Percentiles rank a stretch among this genome's conserved stretches.
phyloP scores from a whole-genome alignment of 37 sponge, comb jelly and placozoan genomes.

The Crambe crambe region DNA sequence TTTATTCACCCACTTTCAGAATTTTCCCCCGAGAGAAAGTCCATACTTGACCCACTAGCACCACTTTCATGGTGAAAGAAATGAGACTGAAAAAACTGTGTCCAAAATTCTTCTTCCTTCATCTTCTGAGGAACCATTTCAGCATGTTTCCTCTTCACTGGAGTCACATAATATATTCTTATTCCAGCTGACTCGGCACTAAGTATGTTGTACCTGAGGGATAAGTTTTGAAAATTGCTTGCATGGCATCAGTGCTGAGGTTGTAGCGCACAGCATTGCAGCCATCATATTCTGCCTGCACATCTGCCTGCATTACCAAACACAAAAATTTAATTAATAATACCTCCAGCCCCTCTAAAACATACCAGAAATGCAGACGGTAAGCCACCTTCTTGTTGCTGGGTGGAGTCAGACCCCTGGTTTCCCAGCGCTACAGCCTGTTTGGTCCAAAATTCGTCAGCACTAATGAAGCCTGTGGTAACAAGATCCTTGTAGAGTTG shows the following conservation, averaged over 20 bases:
- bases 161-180: not conserved
- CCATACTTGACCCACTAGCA: not conserved
- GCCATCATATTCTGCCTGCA: constrained; percentile 69
- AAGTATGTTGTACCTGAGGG: constrained; percentile 73
- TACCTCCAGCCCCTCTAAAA: not conserved
- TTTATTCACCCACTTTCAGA: not conserved
- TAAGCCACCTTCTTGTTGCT: constrained; percentile 55
- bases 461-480: constrained; percentile 60
- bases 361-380: constrained; percentile 86
- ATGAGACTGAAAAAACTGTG: constrained; percentile 83
- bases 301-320: constrained; percentile 64
- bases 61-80: constrained; percentile 69
- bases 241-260: constrained; percentile 71
- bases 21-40: not conserved
- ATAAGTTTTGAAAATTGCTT: constrained; percentile 86
- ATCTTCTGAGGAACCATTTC: constrained; percentile 77
- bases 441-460: constrained; percentile 93
- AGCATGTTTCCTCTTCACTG: constrained; percentile 71
- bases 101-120: constrained; percentile 85
- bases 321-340: not conserved
- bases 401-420: too few species aligned
- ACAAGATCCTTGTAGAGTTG: constrained; percentile 91
- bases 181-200: too few species aligned
- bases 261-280: constrained; percentile 78
- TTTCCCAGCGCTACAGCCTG: not conserved